Evolutionary conservation across 1,140 invertebrate species (phyloP).

Genomic region (Varroa destructor): DNA sequence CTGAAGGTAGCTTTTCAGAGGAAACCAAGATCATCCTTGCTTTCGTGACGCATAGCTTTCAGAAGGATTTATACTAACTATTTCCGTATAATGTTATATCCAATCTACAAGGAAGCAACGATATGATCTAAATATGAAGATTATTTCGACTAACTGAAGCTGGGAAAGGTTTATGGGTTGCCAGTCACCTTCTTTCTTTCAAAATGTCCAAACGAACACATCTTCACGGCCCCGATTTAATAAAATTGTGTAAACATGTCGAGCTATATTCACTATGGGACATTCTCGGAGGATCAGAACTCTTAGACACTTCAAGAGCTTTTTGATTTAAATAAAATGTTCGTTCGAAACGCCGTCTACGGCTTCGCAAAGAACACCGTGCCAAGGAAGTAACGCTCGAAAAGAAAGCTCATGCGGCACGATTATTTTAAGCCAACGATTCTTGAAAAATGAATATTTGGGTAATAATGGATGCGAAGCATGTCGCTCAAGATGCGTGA

Average conservation of each 20-base stretch:
- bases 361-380: neutral
- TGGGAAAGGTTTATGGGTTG: neutral
- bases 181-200: neutral
- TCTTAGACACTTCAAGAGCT: conserved; percentile 4
- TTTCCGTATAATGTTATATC: too few relatives aligned
- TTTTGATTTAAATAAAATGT: neutral
- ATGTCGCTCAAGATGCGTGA: too few relatives aligned
- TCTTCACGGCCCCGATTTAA: neutral
- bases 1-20: too few relatives aligned
- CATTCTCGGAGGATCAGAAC: neutral
- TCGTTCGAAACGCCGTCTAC: neutral
- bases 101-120: too few relatives aligned
- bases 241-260: neutral
- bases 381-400: neutral
- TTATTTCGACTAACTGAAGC: neutral
- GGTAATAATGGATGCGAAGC: too few relatives aligned
- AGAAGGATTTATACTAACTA: too few relatives aligned
- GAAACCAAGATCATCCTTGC: too few relatives aligned
- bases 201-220: conserved; percentile 7
- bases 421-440: neutral
- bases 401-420: neutral
- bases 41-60: too few relatives aligned
- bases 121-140: too few relatives aligned
- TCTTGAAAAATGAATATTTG: too few relatives aligned
- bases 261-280: neutral